Base-by-base conservation (phyloP, 2,797 vertebrate species). In the Brachyrhaphis roseni region DNA sequence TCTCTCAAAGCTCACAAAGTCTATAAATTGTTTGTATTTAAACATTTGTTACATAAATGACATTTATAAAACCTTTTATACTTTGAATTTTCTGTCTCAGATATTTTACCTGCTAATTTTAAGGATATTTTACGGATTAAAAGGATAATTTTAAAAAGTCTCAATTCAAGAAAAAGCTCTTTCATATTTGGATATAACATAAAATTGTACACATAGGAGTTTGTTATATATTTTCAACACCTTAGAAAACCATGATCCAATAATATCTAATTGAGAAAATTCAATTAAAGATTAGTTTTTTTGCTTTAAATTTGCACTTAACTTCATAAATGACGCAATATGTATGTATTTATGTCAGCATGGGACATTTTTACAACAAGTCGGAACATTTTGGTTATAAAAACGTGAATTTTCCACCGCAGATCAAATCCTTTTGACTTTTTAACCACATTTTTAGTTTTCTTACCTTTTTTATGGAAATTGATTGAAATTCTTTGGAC, bases 21-120 rank as follows among this genome's bases (percentile, higher is more conserved):
- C 51, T 71, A 59, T 16, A 23, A 28, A 78, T 78, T 87, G 79
- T 83, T 68, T 75, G 76, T 8, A 81, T 77, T 59, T 80, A 76
- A 76, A 41, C 3, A 23, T 20, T 71, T 86, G 72, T 80, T 77
- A 76, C 47, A 51, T 79, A 82, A 85, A 75, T 10, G 72, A 15
- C 36, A 2, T 75, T 5, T 86, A 78, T 73, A 47, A 83, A 45
- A 7, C 68, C 0, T 12, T 10, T 20, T 76, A 36, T 46, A 12
- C 7, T 34, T n/a, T 7, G 1, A 1, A 18, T 62, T 62, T 62
- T 31, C 34, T 53, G 11, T 43, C 12, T n/a, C 15, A 1, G 20
- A n/a, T 70, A 70, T n/a, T 70, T 70, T n/a, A 43, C 23, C 36
- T 70, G 23, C 23, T 15, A 43, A n/a, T 43, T 70, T 70, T 12